Conservation (phyloP, 1,140 invertebrate genomes). For the Drosophila micromelanica region DNA sequence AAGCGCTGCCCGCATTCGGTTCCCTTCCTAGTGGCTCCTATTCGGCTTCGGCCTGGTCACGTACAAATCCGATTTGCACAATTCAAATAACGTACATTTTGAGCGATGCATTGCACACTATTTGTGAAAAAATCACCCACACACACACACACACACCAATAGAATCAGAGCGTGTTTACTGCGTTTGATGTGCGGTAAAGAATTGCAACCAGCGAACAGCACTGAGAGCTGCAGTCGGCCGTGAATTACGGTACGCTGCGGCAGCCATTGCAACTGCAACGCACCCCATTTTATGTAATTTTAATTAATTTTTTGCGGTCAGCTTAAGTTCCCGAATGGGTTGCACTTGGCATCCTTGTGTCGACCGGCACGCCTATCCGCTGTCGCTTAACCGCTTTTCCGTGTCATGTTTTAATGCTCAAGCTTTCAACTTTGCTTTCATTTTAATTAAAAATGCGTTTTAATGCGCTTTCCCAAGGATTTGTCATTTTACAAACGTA, state of each 20-base stretch:
- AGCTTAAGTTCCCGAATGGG: constrained; percentile 50
- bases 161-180: constrained; percentile 26
- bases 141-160: constrained; percentile 17
- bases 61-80: constrained; percentile 80
- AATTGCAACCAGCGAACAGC: neutral
- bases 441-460: constrained; percentile 78
- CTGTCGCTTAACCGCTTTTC: constrained; percentile 24
- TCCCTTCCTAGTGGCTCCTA: neutral
- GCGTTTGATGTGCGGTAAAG: constrained; percentile 34
- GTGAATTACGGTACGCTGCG: constrained; percentile 38
- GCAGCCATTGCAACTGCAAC: constrained; percentile 8
- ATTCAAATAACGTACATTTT: constrained; percentile 75
- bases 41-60: constrained; percentile 50
- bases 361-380: constrained; percentile 6
- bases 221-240: constrained; percentile 15
- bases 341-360: constrained; percentile 22
- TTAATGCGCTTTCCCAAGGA: constrained; percentile 67
- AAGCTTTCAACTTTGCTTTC: constrained; percentile 76
- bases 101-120: constrained; percentile 59
- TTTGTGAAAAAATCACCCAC: constrained; percentile 65
- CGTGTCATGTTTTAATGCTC: constrained; percentile 52
- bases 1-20: constrained; percentile 32
- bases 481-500: constrained; percentile 18
- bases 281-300: constrained; percentile 58
- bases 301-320: constrained; percentile 77